Percentiles rank a stretch among this genome's conserved stretches.
phyloP scores from a whole-genome alignment of 2,113 vertebrate genomes.

The Clarias magur region DNA sequence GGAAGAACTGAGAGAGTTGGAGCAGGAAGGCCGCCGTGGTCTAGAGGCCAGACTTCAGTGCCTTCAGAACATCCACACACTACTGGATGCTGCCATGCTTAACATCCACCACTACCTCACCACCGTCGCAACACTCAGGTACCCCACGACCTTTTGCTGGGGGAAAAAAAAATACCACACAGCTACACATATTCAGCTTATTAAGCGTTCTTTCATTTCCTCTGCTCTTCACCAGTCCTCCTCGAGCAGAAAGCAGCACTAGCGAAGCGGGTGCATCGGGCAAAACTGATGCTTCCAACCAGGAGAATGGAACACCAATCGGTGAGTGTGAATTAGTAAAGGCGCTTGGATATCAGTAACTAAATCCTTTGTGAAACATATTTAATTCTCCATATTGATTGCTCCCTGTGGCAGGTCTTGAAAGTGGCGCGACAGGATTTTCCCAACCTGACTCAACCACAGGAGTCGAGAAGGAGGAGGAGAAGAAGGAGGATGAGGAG shows the following conservation, averaged over 20 bases:
- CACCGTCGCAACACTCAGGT: conserved; percentile 85
- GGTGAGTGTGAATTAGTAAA: conserved; percentile 56
- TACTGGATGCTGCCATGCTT: conserved; percentile 92
- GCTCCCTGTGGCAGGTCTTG: conserved; percentile 51
- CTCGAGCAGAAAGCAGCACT: conserved; percentile 58
- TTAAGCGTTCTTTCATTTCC: neutral
- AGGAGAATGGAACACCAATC: conserved; percentile 50
- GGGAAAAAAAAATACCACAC: neutral
- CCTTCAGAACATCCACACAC: conserved; percentile 92
- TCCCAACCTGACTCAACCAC: conserved; percentile 65
- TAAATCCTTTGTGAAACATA: neutral
- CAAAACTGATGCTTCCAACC: conserved; percentile 42
- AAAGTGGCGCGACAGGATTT: conserved; percentile 56
- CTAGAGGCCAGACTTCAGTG: conserved; percentile 90
- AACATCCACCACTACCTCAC: conserved; percentile 96
- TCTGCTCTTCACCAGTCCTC: conserved; percentile 64
- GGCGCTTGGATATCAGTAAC: neutral
- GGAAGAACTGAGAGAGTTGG: conserved; percentile 86
- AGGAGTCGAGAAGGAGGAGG: conserved; percentile 38
- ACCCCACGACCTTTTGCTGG: neutral
- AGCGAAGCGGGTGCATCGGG: conserved; percentile 52
- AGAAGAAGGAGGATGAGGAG: conserved; percentile 47
- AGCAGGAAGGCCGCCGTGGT: conserved; percentile 86
- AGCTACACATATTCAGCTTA: neutral
- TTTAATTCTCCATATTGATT: neutral